These are phyloP conservation scores for Limnodromus scolopaceus DNA, from an alignment of 2,797 vertebrate genomes.

Conservation along the genomic window DNA sequence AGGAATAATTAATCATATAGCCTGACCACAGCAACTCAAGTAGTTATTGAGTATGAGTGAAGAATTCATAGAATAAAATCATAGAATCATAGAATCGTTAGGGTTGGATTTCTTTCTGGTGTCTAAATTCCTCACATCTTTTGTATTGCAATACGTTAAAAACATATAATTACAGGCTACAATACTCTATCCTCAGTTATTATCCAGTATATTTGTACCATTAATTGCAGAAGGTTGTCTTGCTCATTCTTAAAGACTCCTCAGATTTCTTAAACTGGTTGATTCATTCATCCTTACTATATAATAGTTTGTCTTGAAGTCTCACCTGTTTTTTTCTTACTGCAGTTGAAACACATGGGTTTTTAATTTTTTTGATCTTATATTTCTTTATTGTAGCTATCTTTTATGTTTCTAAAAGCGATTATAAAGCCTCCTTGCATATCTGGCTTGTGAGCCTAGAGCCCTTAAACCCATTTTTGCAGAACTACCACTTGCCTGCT, in stretches of 20 bases:
- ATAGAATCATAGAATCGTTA: too few species aligned
- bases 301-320: not conserved
- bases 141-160: not conserved
- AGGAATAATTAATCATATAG: not conserved
- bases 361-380: not conserved
- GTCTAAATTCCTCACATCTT: not conserved
- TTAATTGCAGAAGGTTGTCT: not conserved
- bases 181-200: not conserved
- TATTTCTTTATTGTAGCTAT: not conserved
- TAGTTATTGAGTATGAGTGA: not conserved
- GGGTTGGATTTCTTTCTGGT: too few species aligned
- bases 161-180: not conserved
- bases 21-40: not conserved
- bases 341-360: not conserved
- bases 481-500: not conserved
- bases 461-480: not conserved
- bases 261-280: not conserved
- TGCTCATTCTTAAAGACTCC: not conserved
- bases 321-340: not conserved
- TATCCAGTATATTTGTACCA: not conserved
- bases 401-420: not conserved
- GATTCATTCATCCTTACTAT: not conserved
- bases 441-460: not conserved
- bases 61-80: too few species aligned
- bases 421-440: not conserved